A percentile compares a stretch with the other conserved stretches of the same genome.
phyloP scores from a whole-genome alignment of 30 jellyfish, hydroid and myxozoan genomes.

The Nemopilema nomurai region DNA sequence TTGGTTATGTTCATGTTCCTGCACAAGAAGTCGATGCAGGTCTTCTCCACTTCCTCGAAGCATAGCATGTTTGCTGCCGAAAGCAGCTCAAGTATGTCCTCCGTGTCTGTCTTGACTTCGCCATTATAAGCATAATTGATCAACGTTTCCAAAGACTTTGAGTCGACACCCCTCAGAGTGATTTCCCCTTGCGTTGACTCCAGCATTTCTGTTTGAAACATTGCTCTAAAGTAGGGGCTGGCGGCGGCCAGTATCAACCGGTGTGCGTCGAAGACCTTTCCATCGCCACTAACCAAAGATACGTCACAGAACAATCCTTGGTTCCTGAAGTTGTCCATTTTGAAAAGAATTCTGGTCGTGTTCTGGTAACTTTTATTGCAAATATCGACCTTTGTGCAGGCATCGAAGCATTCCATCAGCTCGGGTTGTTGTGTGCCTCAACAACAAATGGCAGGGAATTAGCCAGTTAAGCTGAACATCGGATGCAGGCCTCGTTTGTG shows the following conservation, averaged over 20 bases:
- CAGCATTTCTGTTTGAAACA: slow-evolving; percentile 75
- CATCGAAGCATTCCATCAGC: slow-evolving; percentile 9
- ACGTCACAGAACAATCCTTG: slow-evolving; percentile 69
- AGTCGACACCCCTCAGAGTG: slow-evolving; percentile 46
- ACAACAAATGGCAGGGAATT: background rate
- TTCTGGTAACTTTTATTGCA: background rate
- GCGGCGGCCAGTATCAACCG: slow-evolving; percentile 75
- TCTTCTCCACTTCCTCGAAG: slow-evolving; percentile 68
- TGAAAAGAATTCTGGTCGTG: slow-evolving; percentile 4
- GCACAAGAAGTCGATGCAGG: slow-evolving; percentile 64
- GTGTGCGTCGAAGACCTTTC: slow-evolving; percentile 61
- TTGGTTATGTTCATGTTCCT: slow-evolving; percentile 55
- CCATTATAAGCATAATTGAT: slow-evolving; percentile 56
- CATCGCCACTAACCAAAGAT: slow-evolving; percentile 72
- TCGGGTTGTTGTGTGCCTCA: background rate
- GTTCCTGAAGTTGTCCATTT: slow-evolving; percentile 55
- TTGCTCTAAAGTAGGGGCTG: slow-evolving; percentile 82
- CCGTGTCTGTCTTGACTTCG: slow-evolving; percentile 33
- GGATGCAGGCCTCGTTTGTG: background rate
- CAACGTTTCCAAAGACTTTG: slow-evolving; percentile 53
- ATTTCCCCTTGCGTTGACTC: slow-evolving; percentile 60
- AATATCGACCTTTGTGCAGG: background rate
- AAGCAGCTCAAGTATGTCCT: slow-evolving; percentile 26
- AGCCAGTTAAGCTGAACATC: background rate
- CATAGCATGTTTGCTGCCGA: slow-evolving; percentile 86